These are phyloP conservation scores for Armadillidium nasatum DNA, from an alignment of 1,140 invertebrate species.

Conservation along the genomic window DNA sequence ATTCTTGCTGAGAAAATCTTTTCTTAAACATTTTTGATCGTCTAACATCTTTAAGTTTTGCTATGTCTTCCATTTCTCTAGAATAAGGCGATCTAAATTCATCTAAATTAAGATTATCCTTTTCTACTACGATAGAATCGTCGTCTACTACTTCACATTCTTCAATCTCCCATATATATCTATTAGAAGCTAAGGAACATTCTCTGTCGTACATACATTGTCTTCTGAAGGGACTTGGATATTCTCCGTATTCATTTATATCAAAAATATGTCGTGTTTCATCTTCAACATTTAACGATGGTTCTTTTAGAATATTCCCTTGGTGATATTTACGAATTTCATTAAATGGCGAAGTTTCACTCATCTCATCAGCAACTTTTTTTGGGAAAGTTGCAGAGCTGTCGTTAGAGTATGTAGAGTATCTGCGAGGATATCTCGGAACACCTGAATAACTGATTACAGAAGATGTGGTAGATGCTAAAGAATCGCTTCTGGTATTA, in stretches of 20 bases:
- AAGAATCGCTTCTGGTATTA: constrained; percentile 41
- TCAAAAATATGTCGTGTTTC: constrained; percentile 29
- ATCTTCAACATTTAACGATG: constrained; percentile 31
- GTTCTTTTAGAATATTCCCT: neutral
- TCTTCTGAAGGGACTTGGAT: constrained; percentile 41
- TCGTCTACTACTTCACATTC: constrained; percentile 35
- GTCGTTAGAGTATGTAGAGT: constrained; percentile 40
- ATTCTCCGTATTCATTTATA: constrained; percentile 36
- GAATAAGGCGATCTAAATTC: neutral
- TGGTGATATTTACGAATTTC: neutral
- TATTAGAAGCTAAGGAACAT: constrained; percentile 26
- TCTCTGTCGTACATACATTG: constrained; percentile 27
- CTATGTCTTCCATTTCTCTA: neutral
- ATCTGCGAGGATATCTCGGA: constrained; percentile 35
- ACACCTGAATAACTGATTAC: constrained; percentile 36
- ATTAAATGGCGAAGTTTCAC: neutral
- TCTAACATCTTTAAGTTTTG: neutral
- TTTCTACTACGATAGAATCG: constrained; percentile 25
- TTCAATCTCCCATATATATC: constrained; percentile 40
- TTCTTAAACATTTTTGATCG: neutral
- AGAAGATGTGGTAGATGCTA: constrained; percentile 43
- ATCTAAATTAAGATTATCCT: neutral
- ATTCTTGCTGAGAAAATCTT: neutral
- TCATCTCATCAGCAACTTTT: constrained; percentile 30
- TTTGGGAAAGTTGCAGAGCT: constrained; percentile 39